Evolutionary conservation across 2,888 invertebrate species (phyloP), one percentile per base, ranked within the genome.

Genomic region (Crematogaster levior): DNA sequence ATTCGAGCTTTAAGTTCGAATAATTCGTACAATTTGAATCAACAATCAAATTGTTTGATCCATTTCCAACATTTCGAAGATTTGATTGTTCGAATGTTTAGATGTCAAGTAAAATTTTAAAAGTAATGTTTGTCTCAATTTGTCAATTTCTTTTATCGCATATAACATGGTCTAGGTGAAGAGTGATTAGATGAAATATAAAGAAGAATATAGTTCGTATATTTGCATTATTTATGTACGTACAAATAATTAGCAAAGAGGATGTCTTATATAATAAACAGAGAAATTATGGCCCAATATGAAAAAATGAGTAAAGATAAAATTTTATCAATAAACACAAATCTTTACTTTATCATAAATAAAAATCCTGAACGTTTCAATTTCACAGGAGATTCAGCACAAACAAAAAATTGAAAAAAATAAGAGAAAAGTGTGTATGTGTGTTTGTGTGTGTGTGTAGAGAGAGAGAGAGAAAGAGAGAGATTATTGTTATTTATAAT

Each of bases 171-270:
- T 24, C 3, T 63, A 61, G 18, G 0, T 34, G 12, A 48, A 74
- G 21, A 56, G 6, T 21, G n/a, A 40, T 48, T 72, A 72, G 7
- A 7, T n/a, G 2, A 56, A 40, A 40, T 40, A 27, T 58, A 24
- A 53, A 34, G 7, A 70, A 37, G 4, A 68, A 58, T 73, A 15
- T 40, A 27, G 12, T 0, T 43, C 5, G 3, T 40, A 40, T 72
- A 68, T 34, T 72, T 27, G 40, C 70, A 72, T 56, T n/a, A 27
- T n/a, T 3, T 24, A 56, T 24, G 24, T 72, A 73, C 30, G 30
- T 4, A 58, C 1, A 48, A 34, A 37, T 46, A 18, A 60, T 46
- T 74, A 74, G 34, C 48, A 4, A 61, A 46, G 2, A 61, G 9
- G n/a, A n/a, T n/a, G n/a, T n/a, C n/a, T n/a, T n/a, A n/a, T n/a